Evolutionary conservation across 2,797 vertebrate genomes (phyloP).

Genomic region (Neosalanx taihuensis): DNA sequence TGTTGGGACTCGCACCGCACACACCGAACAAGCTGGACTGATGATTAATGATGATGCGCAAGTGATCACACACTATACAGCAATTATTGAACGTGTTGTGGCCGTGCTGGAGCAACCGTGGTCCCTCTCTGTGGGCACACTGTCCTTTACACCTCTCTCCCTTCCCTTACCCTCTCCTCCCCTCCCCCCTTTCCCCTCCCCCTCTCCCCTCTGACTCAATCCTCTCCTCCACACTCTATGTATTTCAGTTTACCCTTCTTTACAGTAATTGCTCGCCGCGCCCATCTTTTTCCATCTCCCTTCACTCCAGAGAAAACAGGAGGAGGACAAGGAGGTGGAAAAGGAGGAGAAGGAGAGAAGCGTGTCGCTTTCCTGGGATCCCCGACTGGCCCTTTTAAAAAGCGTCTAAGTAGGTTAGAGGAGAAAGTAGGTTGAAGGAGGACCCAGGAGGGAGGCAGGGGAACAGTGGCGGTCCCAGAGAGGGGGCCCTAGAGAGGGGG

Average conservation of each 20-base stretch:
- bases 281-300: conserved; percentile 14
- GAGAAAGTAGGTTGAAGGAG: conserved; percentile 74
- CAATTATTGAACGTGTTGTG: no score
- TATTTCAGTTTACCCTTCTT: conserved; percentile 39
- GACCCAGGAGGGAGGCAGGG: conserved; percentile 68
- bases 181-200: no score
- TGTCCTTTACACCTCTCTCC: no score
- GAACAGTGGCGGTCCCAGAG: conserved; percentile 64
- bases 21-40: no score
- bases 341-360: conserved; percentile 44
- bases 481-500: conserved; percentile 67
- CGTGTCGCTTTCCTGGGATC: conserved; percentile 72
- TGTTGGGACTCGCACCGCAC: no score
- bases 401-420: conserved; percentile 76
- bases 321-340: neutral
- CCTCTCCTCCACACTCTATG: conserved; percentile 12
- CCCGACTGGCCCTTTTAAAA: conserved; percentile 61
- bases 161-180: no score
- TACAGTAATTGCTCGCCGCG: conserved; percentile 30
- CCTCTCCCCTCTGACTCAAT: no score
- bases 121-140: no score
- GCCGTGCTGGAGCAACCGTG: no score
- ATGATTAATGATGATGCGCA: no score
- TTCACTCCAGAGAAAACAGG: conserved; percentile 45
- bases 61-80: no score